phyloP scores from a whole-genome alignment of 2,888 invertebrate species.

The Ormyrus labotus region DNA sequence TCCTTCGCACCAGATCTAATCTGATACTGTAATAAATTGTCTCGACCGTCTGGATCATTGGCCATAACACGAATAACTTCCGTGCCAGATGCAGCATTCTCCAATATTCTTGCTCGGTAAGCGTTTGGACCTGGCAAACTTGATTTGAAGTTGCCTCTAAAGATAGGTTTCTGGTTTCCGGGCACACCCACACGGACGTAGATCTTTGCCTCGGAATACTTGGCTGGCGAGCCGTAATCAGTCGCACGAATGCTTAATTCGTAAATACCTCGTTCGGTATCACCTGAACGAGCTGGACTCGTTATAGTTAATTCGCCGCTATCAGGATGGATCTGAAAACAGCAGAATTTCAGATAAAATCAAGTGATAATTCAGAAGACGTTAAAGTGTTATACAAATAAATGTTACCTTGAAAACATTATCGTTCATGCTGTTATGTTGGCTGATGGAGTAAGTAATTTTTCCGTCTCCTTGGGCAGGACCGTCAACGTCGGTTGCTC shows the following conservation, averaged over 20 bases:
- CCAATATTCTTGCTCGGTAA: conserved; percentile 83
- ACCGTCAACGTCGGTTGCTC: conserved; percentile 87
- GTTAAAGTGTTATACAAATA: not conserved
- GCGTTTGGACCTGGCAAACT: conserved; percentile 81
- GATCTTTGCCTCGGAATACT: conserved; percentile 82
- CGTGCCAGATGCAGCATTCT: conserved; percentile 83
- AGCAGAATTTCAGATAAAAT: not conserved
- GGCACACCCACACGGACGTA: conserved; percentile 87
- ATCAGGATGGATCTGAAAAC: conserved; percentile 78
- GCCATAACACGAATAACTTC: conserved; percentile 85
- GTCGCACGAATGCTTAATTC: conserved; percentile 83
- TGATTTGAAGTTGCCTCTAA: conserved; percentile 83
- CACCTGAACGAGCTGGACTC: conserved; percentile 82
- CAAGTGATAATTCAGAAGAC: not conserved
- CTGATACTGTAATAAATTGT: conserved; percentile 82
- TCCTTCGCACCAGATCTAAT: conserved; percentile 86
- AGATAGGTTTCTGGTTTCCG: conserved; percentile 88
- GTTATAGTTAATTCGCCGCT: conserved; percentile 84
- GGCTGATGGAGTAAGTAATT: conserved; percentile 81
- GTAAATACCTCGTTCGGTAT: conserved; percentile 86
- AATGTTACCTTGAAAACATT: conserved; percentile 74
- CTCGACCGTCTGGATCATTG: conserved; percentile 87
- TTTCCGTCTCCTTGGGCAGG: conserved; percentile 83
- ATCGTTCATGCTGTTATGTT: conserved; percentile 83
- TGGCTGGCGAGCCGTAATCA: conserved; percentile 83